Evolutionary conservation across 2,797 vertebrate genomes (phyloP).

Genomic region (Lepus oiostolus): DNA sequence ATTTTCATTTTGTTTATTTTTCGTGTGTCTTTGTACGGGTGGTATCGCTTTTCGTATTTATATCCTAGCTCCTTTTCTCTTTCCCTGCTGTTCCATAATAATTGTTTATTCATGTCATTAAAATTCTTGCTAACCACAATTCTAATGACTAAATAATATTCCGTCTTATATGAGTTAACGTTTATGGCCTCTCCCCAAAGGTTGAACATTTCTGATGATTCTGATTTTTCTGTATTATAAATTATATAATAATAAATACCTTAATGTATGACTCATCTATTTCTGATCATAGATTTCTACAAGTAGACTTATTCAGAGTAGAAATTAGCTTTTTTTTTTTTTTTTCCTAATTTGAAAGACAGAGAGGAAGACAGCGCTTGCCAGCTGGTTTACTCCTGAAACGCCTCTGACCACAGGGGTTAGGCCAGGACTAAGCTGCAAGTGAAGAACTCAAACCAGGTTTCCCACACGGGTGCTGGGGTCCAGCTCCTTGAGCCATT

Average conservation of each 20-base stretch:
- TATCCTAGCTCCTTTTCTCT: background rate
- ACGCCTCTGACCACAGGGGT: too few species aligned
- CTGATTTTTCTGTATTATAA: constrained; percentile 25
- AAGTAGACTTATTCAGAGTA: background rate
- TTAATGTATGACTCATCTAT: constrained; percentile 1
- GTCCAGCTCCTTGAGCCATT: too few species aligned
- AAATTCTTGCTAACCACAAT: constrained; percentile 42
- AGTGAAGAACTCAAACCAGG: too few species aligned
- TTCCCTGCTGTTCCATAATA: background rate
- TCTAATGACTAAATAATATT: constrained; percentile 35
- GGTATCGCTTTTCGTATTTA: background rate
- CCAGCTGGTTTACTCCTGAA: too few species aligned
- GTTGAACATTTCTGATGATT: background rate
- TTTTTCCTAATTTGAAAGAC: too few species aligned
- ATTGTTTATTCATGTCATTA: constrained; percentile 51
- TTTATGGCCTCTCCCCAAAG: background rate
- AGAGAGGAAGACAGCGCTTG: too few species aligned
- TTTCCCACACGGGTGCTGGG: too few species aligned
- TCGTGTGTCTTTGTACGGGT: background rate
- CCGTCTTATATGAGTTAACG: background rate
- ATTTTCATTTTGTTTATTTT: constrained; percentile 28
- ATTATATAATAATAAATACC: background rate
- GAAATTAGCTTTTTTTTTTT: too few species aligned
- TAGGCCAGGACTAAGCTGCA: too few species aligned
- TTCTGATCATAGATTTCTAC: constrained; percentile 50